Evolutionary conservation across 2,113 vertebrate species (phyloP).

Genomic region (Sinocyclocheilus anophthalmus): DNA sequence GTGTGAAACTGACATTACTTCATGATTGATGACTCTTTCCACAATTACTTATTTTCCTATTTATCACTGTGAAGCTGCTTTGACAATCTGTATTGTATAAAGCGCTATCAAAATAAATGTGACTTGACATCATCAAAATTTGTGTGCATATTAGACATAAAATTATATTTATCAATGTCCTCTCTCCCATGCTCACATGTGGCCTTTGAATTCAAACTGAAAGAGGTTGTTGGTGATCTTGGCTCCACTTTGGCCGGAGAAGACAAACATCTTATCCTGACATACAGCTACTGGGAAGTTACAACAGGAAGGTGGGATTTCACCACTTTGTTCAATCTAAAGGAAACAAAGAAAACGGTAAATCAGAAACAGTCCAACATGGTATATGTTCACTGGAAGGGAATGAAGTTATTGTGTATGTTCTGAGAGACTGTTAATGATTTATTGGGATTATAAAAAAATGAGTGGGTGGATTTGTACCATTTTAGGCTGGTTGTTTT

Average conservation of each 20-base stretch:
- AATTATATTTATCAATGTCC: background rate
- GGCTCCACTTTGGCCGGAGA: conserved; percentile 97
- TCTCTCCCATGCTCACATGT: conserved; percentile 81
- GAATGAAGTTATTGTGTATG: too few relatives aligned
- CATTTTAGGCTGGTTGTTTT: too few relatives aligned
- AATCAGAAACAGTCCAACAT: background rate
- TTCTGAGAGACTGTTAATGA: too few relatives aligned
- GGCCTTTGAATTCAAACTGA: conserved; percentile 97
- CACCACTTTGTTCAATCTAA: conserved; percentile 95
- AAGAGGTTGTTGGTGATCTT: conserved; percentile 99
- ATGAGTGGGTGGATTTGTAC: too few relatives aligned
- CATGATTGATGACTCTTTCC: background rate
- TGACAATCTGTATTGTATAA: background rate
- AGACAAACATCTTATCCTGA: conserved; percentile 98
- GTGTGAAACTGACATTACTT: background rate
- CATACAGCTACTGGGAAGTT: conserved; percentile 98
- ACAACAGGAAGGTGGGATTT: conserved; percentile 98
- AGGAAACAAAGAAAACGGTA: conserved; percentile 4
- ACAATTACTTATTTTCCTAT: background rate
- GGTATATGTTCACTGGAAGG: too few relatives aligned
- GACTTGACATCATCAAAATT: background rate
- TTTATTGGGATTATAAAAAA: too few relatives aligned
- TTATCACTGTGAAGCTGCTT: background rate
- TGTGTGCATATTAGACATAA: background rate
- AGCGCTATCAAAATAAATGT: background rate